These are phyloP conservation scores for Manis pentadactyla DNA, from an alignment of 2,797 vertebrate genomes.

Conservation along the genomic window DNA sequence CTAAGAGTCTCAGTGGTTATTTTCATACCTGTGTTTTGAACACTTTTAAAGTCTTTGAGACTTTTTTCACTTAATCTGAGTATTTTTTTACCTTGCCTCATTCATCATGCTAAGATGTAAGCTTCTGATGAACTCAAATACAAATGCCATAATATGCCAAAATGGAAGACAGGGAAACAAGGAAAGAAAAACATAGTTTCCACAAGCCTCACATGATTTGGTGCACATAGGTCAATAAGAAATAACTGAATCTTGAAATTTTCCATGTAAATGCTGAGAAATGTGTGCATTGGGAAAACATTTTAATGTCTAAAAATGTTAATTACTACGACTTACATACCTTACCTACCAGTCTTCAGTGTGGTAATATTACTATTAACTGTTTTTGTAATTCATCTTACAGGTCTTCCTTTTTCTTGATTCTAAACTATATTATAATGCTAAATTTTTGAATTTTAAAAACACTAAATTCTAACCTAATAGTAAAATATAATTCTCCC, in stretches of 20 bases:
- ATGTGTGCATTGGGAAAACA: neutral
- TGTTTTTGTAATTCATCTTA: neutral
- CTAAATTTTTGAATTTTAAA: neutral
- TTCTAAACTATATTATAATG: neutral
- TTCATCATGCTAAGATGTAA: constrained; percentile 54
- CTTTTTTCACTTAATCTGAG: constrained; percentile 5
- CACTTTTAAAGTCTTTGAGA: constrained; percentile 26
- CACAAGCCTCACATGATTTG: constrained; percentile 40
- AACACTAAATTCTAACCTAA: neutral
- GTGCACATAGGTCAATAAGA: neutral
- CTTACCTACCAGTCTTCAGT: neutral
- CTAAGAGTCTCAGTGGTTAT: neutral
- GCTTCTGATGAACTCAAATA: constrained; percentile 59
- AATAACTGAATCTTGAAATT: neutral
- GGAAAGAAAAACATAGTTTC: constrained; percentile 55
- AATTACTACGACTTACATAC: neutral
- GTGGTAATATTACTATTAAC: neutral
- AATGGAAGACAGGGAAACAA: neutral
- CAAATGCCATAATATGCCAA: constrained; percentile 48
- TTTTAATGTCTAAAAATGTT: neutral
- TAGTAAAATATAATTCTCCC: neutral
- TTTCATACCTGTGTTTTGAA: neutral
- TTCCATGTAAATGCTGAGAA: neutral
- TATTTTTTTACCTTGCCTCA: neutral
- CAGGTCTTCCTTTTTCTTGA: neutral